Conservation (phyloP, 1,140 invertebrate genomes). For the Neodiprion lecontei region DNA sequence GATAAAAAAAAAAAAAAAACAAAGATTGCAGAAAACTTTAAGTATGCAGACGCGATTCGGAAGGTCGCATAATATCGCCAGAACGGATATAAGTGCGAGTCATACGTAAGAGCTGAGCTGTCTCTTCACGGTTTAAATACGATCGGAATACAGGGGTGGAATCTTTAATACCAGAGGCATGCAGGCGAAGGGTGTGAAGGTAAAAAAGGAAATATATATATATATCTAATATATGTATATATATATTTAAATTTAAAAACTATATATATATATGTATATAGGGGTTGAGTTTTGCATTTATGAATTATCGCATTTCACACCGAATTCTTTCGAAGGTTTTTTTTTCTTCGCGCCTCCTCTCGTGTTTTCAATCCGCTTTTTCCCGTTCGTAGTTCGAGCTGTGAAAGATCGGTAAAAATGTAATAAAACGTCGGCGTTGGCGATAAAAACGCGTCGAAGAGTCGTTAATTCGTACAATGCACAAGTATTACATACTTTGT, state of each 20-base stretch:
- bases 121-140: neutral
- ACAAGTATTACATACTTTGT: too few relatives aligned
- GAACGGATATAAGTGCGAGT: neutral
- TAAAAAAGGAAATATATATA: too few relatives aligned
- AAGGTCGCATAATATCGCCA: neutral
- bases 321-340: constrained; percentile 7
- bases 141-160: neutral
- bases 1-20: too few relatives aligned
- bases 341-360: constrained; percentile 12
- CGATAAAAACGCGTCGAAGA: too few relatives aligned
- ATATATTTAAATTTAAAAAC: too few relatives aligned
- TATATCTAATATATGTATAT: too few relatives aligned
- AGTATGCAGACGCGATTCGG: neutral
- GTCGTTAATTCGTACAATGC: too few relatives aligned
- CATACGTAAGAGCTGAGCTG: neutral
- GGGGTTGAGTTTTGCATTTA: constrained; percentile 3
- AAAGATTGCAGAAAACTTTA: neutral
- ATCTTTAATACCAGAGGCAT: constrained; percentile 7
- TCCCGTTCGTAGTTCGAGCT: too few relatives aligned
- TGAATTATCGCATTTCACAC: constrained; percentile 1
- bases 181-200: neutral
- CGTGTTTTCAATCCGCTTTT: constrained; percentile 23
- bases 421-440: neutral
- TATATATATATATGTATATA: too few relatives aligned
- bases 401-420: neutral